Evolutionary conservation across 2,797 vertebrate genomes (phyloP).

Genomic region (Manis javanica): DNA sequence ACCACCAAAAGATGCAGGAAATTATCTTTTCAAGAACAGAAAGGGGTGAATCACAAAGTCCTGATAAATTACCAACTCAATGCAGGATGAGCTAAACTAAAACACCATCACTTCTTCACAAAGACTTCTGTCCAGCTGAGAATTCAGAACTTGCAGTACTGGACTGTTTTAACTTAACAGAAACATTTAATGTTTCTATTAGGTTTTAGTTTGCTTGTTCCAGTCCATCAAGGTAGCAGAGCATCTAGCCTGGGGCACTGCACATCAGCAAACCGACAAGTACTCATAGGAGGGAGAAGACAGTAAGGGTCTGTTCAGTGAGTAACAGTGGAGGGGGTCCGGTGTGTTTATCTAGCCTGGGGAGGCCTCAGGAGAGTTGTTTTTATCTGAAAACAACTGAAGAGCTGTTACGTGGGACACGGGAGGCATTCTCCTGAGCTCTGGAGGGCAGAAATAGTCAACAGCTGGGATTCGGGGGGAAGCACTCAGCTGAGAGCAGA

Average conservation of each 20-base stretch:
- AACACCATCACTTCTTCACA: not conserved
- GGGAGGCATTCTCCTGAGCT: not conserved
- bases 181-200: not conserved
- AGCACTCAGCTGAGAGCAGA: not conserved
- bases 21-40: not conserved
- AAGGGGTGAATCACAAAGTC: not conserved
- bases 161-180: not conserved
- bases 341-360: not conserved
- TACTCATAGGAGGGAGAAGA: not conserved
- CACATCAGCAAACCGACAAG: not conserved
- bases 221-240: not conserved
- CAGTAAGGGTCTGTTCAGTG: not conserved
- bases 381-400: not conserved
- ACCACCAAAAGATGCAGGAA: not conserved
- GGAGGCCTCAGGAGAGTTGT: not conserved
- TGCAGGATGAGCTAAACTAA: not conserved
- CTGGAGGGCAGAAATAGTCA: not conserved
- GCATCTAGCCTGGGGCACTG: not conserved
- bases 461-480: not conserved
- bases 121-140: not conserved
- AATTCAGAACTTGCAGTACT: not conserved
- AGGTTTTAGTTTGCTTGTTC: slow-evolving; percentile 15
- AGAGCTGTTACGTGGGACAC: not conserved
- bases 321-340: not conserved
- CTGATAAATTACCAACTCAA: not conserved